Conservation (phyloP, 2,888 invertebrate genomes). For the Creontiades dilutus region DNA sequence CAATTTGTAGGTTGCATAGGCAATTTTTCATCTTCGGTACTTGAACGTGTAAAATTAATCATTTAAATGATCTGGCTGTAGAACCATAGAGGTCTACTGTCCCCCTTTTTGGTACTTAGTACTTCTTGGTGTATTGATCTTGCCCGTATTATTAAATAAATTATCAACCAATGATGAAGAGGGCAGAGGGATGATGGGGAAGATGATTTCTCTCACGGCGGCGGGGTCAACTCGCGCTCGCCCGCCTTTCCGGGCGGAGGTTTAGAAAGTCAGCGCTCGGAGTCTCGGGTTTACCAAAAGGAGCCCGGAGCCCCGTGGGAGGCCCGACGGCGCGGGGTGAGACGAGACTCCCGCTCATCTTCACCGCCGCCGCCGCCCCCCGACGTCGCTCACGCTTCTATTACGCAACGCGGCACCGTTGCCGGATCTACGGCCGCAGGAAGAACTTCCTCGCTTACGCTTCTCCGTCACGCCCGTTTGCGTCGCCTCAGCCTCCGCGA, state of each 20-base stretch:
- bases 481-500: background rate
- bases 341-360: constrained; percentile 17
- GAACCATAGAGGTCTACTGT: too few species aligned
- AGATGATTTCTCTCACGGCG: constrained; percentile 62
- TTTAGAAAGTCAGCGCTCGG: constrained; percentile 64
- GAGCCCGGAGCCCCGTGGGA: constrained; percentile 64
- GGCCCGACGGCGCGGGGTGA: background rate
- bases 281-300: constrained; percentile 48
- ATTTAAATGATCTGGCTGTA: too few species aligned
- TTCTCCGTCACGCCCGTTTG: background rate
- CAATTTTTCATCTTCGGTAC: too few species aligned
- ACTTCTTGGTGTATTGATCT: too few species aligned
- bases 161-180: too few species aligned
- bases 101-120: too few species aligned
- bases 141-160: too few species aligned
- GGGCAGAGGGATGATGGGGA: constrained; percentile 23
- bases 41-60: too few species aligned
- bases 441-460: constrained; percentile 58
- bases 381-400: constrained; percentile 41
- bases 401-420: constrained; percentile 67
- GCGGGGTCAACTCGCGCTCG: constrained; percentile 45
- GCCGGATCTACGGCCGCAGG: constrained; percentile 48
- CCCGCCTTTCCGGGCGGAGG: constrained; percentile 44
- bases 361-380: constrained; percentile 18
- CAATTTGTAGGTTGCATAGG: too few species aligned